Conservation (phyloP, 1,140 invertebrate species). For the Drosophila suzukii region DNA sequence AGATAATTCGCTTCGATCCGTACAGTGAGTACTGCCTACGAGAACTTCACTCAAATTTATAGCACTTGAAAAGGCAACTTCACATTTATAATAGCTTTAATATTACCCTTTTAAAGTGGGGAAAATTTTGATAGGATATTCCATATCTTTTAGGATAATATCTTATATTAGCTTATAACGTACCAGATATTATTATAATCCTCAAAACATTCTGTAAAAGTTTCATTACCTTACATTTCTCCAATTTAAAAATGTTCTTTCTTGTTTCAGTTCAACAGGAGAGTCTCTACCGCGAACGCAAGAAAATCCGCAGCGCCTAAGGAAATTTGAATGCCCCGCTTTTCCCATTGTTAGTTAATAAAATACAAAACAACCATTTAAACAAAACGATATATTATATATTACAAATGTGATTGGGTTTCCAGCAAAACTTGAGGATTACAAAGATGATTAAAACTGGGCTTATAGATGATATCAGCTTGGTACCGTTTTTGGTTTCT, state of each 20-base stretch:
- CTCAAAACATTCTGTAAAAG: too few species aligned
- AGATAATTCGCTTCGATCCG: constrained; percentile 91
- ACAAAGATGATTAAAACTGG: background rate
- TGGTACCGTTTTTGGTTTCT: background rate
- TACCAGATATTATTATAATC: too few species aligned
- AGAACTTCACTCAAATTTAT: background rate
- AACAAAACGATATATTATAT: background rate
- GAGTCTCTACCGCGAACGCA: constrained; percentile 88
- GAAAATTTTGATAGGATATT: background rate
- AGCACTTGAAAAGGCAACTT: background rate
- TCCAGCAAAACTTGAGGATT: background rate
- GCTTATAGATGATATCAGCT: background rate
- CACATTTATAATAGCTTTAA: background rate
- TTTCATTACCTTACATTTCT: background rate
- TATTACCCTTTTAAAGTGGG: background rate
- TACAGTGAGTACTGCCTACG: constrained; percentile 87
- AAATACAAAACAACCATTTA: constrained; percentile 3
- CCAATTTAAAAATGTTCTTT: background rate
- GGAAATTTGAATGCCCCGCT: background rate
- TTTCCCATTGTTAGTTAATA: constrained; percentile 9
- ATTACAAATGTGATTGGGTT: background rate
- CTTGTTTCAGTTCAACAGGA: constrained; percentile 87
- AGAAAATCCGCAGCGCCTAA: constrained; percentile 87
- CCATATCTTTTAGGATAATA: too few species aligned
- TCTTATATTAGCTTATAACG: too few species aligned